Evolutionary conservation across 2,113 vertebrate species (phyloP).

Genomic region (Dicrurus megarhynchus): DNA sequence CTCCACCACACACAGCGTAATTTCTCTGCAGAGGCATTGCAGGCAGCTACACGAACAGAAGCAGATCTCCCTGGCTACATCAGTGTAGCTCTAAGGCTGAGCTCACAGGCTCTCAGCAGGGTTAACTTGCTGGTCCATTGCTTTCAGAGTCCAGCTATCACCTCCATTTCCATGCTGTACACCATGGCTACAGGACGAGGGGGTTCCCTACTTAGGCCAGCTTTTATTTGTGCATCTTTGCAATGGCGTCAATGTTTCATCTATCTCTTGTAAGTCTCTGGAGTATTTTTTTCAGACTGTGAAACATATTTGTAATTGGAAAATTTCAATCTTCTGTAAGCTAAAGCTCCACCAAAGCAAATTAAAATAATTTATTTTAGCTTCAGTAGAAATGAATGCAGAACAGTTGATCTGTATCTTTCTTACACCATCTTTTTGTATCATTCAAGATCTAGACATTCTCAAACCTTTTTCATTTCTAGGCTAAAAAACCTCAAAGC

Average conservation of each 20-base stretch:
- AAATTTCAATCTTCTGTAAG: neutral
- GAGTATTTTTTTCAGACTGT: neutral
- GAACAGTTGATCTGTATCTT: neutral
- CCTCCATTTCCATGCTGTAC: neutral
- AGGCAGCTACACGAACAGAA: neutral
- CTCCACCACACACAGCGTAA: neutral
- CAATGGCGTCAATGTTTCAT: neutral
- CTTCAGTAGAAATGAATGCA: neutral
- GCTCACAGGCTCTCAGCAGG: neutral
- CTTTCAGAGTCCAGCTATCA: neutral
- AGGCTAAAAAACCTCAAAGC: neutral
- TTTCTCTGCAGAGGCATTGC: neutral
- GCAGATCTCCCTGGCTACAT: neutral
- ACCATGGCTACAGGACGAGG: fast-evolving
- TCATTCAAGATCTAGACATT: neutral
- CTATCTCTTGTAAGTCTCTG: neutral
- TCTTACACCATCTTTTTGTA: neutral
- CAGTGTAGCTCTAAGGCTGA: neutral
- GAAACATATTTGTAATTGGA: neutral
- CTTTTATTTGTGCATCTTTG: neutral
- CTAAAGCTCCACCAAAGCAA: neutral
- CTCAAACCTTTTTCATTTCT: neutral
- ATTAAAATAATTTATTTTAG: neutral
- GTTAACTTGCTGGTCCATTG: neutral
- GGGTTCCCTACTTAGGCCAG: neutral